Base-by-base conservation (phyloP, 2,113 vertebrate genomes). In the Otus sunia region DNA sequence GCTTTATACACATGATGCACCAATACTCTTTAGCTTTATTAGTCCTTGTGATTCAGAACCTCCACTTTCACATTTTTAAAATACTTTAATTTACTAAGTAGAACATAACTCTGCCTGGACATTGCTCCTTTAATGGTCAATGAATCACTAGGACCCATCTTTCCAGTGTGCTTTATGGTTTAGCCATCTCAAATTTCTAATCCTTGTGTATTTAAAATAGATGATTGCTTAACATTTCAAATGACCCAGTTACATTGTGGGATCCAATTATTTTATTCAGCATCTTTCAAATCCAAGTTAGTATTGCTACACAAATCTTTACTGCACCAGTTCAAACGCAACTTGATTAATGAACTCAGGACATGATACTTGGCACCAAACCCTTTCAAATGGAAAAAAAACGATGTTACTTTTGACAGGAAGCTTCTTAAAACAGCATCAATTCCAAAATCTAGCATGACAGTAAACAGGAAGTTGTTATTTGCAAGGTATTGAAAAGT, bases 101-200 rank as follows among this genome's bases (percentile, higher is more conserved):
- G 60, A 87, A 79, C 45, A 76, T 73, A 94, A 76, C 7, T 79
- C 49, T 69, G 49, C 12, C 53, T 49, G 25, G 19, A 69, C 15
- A 37, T 16, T 67, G 41, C 32, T 92, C 94, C 82, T 92, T 91
- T 96, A 92, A 95, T 37, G 53, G 88, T 76, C 58, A 93, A 90
- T 29, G 58, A 93, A 92, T 94, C 78, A 69, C 53, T 5, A 73
- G 52, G 85, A 67, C 15, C 9, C 55, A 23, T 67, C n/a, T 39
- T 88, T 88, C 69, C 58, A 68, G 20, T 56, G 52, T 50, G 64
- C 52, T 94, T 85, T 71, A 60, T 0, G 0, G 45, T 76, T 83
- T n/a, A 84, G 52, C 34, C 27, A 69, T 76, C 68, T 89, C 74
- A 34, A 59, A 75, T 85, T 92, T 88, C 66, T 93, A 88, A 90